Evolutionary conservation across 2,113 vertebrate species (phyloP).

Genomic region (Emberiza fucata): DNA sequence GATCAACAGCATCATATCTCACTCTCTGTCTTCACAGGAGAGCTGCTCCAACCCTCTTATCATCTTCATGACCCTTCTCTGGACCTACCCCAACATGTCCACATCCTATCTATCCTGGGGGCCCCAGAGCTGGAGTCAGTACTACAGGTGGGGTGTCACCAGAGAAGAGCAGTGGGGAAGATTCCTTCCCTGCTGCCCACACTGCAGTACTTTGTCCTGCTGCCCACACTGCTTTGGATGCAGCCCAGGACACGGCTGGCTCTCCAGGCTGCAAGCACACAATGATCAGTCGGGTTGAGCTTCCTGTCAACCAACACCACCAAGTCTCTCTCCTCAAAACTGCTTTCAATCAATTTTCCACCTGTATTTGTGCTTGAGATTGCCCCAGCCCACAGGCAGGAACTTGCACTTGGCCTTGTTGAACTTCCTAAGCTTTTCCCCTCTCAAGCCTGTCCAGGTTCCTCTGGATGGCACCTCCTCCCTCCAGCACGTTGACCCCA

Average conservation of each 20-base stretch:
- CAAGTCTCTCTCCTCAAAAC: background rate
- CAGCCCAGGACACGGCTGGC: rapidly evolving
- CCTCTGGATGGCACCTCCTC: background rate
- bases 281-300: background rate
- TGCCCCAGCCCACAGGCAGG: background rate
- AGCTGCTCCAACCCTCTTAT: background rate
- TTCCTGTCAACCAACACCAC: background rate
- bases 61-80: background rate
- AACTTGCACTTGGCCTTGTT: too few relatives aligned
- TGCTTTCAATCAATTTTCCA: background rate
- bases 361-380: background rate
- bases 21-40: background rate
- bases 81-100: background rate
- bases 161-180: background rate
- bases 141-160: background rate
- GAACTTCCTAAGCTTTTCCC: background rate
- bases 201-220: background rate
- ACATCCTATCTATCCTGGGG: too few relatives aligned
- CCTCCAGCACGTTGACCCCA: background rate
- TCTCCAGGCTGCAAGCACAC: background rate
- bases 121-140: background rate
- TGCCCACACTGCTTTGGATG: background rate
- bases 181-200: background rate
- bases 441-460: background rate
- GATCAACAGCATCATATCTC: background rate